These are phyloP conservation scores for Oncopodura yosiiana DNA, from an alignment of 1,140 invertebrate genomes.

Conservation along the genomic window DNA sequence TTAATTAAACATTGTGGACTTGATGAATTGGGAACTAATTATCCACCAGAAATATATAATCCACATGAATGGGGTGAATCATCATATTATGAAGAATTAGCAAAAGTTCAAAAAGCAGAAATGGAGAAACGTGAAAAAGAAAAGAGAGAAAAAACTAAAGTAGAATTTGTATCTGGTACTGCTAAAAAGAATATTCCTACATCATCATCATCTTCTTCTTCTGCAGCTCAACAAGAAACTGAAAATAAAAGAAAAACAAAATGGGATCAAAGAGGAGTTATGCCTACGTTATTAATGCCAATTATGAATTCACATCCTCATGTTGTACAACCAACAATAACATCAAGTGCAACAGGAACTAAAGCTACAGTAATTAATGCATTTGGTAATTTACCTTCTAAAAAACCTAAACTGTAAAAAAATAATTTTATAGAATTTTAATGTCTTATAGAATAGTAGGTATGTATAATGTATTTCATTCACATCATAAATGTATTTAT, in stretches of 20 bases:
- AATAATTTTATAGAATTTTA: conserved; percentile 28
- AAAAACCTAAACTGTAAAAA: conserved; percentile 44
- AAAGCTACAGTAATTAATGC: conserved; percentile 79
- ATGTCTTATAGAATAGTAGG: not conserved
- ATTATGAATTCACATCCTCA: conserved; percentile 46
- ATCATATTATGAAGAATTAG: conserved; percentile 86
- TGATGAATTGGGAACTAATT: conserved; percentile 92
- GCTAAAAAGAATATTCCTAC: conserved; percentile 48
- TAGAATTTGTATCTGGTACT: conserved; percentile 73
- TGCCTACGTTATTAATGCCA: conserved; percentile 43
- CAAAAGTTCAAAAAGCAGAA: conserved; percentile 76
- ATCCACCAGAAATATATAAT: conserved; percentile 78
- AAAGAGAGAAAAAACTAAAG: conserved; percentile 77
- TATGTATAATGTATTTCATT: no score
- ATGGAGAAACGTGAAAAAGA: conserved; percentile 89
- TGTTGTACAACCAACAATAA: conserved; percentile 55
- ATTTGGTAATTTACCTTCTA: conserved; percentile 76
- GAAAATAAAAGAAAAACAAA: conserved; percentile 71
- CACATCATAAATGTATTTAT: no score
- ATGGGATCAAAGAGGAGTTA: conserved; percentile 69
- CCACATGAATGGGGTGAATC: conserved; percentile 82
- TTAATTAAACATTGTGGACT: conserved; percentile 86
- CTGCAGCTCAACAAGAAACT: conserved; percentile 43
- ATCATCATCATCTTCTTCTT: not conserved
- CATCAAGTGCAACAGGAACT: conserved; percentile 64